A percentile compares a stretch with the other conserved stretches of the same genome.
Conservation (phyloP, 2,797 vertebrate genomes). For the Rhynchonycteris naso region DNA sequence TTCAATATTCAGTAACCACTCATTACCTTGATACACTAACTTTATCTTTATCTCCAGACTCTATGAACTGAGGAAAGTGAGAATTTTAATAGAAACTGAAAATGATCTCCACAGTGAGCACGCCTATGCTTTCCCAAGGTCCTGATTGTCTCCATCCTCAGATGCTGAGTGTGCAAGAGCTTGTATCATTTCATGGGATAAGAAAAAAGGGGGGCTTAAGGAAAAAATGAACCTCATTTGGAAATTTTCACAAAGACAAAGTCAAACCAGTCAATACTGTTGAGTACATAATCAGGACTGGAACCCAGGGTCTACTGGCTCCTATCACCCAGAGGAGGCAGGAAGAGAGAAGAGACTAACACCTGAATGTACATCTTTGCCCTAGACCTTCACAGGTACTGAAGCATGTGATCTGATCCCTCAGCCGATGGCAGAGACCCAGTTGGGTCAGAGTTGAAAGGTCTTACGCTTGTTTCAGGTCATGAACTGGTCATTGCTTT, state of each 20-base stretch:
- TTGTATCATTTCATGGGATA: neutral
- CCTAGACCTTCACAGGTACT: neutral
- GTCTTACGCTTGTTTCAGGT: neutral
- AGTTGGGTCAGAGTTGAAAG: neutral
- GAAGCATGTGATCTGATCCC: neutral
- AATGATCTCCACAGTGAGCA: neutral
- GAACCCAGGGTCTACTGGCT: no score
- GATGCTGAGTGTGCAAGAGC: neutral
- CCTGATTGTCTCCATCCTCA: neutral
- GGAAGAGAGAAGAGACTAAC: neutral
- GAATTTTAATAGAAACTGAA: conserved; percentile 31
- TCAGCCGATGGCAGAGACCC: neutral
- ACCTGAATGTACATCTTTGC: neutral
- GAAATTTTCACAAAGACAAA: conserved; percentile 1
- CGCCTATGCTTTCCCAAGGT: neutral
- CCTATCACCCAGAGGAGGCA: neutral
- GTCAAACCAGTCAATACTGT: neutral
- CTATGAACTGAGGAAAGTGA: conserved; percentile 30
- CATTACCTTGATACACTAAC: neutral
- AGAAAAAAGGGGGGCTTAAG: neutral
- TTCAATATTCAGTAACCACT: neutral
- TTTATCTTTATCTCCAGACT: conserved; percentile 15
- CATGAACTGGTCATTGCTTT: neutral
- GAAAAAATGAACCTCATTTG: neutral
- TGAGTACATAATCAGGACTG: neutral